Base-by-base conservation (phyloP, 2,888 invertebrate genomes). In the Ferrisia virgata region DNA sequence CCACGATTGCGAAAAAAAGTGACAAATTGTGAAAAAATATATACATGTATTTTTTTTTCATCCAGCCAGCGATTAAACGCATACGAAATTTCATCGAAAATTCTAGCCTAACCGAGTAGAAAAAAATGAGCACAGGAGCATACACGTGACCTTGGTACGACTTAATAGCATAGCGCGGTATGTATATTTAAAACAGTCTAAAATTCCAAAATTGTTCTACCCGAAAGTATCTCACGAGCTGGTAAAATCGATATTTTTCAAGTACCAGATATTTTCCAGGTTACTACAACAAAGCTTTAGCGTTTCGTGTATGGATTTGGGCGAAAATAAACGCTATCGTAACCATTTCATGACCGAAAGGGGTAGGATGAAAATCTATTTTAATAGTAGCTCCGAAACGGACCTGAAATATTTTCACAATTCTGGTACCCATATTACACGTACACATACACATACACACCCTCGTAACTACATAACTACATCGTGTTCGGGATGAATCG, bases 241-340 rank as follows among this genome's bases (percentile, higher is more conserved):
- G 11, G 72, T n/a, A 72, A 72, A 72, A 72, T 72, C 72, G 33
- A 72, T 72, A 72, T 72, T 72, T 72, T 72, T 72, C 72, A 33
- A 72, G 72, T 36, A 72, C 72, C 72, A 72, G 72, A 31, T 72
- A 72, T 72, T 72, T 72, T 72, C 72, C 72, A 72, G 72, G 72
- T 72, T 72, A 33, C 72, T 72, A 72, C 72, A 72, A 72, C 33
- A 72, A 72, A 72, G 72, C 72, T 72, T 69, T 64, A 28, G 31
- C 72, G 72, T 72, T 72, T 72, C 72, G 72, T 72, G n/a, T 47
- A 47, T 64, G 58, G 58, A 64, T 64, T 64, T 64, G 28, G 58
- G 58, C 58, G 25, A 72, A 33, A 72, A 18, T 72, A 33, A 33
- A 72, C 72, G 72, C 33, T 33, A 72, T 28, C 33, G 72, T 72